phyloP scores from a whole-genome alignment of 2,113 vertebrate species.

The Ancistrus triradiatus region DNA sequence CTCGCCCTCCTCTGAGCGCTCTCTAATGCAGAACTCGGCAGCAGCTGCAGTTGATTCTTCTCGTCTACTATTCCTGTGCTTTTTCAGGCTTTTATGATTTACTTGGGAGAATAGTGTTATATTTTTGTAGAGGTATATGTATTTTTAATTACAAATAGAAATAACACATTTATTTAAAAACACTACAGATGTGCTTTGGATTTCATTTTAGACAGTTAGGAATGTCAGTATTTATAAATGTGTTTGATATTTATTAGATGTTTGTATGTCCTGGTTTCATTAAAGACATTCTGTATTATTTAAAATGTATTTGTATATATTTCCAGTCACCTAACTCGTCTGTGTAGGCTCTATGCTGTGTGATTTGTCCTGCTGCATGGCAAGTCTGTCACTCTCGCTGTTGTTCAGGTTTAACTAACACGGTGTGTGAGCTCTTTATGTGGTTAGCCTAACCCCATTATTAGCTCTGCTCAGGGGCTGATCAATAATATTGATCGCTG shows the following conservation, averaged over 20 bases:
- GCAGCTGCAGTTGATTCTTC: neutral
- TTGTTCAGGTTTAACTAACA: neutral
- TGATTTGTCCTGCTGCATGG: constrained; percentile 5
- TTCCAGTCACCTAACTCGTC: neutral
- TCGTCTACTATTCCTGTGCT: neutral
- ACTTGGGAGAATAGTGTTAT: neutral
- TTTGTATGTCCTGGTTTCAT: neutral
- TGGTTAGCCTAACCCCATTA: constrained; percentile 33
- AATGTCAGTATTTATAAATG: constrained; percentile 8
- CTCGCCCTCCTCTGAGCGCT: constrained; percentile 3
- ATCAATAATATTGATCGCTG: constrained; percentile 30
- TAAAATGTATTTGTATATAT: neutral
- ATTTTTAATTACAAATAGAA: too few species aligned
- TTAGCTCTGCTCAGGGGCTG: constrained; percentile 26
- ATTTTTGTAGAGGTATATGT: constrained; percentile 7
- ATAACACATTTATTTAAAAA: too few species aligned
- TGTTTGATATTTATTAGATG: constrained; percentile 10
- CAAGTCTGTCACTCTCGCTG: constrained; percentile 12
- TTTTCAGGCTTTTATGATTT: neutral
- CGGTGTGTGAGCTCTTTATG: constrained; percentile 27
- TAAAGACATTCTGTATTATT: neutral
- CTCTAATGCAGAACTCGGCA: neutral
- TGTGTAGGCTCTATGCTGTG: neutral
- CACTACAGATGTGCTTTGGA: neutral
- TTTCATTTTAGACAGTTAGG: neutral